Percentiles rank a stretch among this genome's conserved stretches.
Evolutionary conservation across 2,797 vertebrate genomes (phyloP).

Genomic region (Tachyglossus aculeatus): DNA sequence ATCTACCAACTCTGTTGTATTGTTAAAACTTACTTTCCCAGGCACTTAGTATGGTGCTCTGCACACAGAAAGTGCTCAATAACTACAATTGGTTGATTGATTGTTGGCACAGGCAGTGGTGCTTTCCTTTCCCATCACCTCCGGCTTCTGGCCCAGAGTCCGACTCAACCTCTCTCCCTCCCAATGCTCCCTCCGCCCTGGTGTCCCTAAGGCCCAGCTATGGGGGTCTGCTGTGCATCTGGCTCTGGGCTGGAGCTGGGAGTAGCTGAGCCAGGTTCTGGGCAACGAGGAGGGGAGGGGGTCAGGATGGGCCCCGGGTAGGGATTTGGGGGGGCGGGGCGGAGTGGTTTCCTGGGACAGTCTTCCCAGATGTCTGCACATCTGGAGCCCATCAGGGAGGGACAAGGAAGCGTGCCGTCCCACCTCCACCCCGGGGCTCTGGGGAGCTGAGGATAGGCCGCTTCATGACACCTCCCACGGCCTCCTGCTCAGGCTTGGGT

Average conservation of each 20-base stretch:
- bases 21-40: too few species aligned
- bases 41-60: too few species aligned
- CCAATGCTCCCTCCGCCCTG: too few species aligned
- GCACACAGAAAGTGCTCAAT: too few species aligned
- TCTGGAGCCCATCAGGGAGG: constrained; percentile 65
- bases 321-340: constrained; percentile 22
- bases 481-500: constrained; percentile 25
- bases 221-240: neutral
- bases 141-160: too few species aligned
- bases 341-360: constrained; percentile 55
- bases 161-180: too few species aligned
- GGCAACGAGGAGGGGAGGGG: constrained; percentile 22
- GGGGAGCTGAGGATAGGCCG: constrained; percentile 37
- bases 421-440: constrained; percentile 31
- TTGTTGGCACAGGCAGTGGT: too few species aligned
- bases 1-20: too few species aligned
- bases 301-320: constrained; percentile 36
- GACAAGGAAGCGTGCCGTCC: constrained; percentile 49
- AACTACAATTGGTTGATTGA: too few species aligned
- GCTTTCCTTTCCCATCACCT: too few species aligned
- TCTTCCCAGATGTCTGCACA: constrained; percentile 64
- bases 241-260: constrained; percentile 13
- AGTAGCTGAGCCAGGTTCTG: constrained; percentile 2
- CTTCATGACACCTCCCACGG: neutral
- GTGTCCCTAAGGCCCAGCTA: too few species aligned